Conservation (phyloP, 1,140 invertebrate genomes). For the Elysia chlorotica region DNA sequence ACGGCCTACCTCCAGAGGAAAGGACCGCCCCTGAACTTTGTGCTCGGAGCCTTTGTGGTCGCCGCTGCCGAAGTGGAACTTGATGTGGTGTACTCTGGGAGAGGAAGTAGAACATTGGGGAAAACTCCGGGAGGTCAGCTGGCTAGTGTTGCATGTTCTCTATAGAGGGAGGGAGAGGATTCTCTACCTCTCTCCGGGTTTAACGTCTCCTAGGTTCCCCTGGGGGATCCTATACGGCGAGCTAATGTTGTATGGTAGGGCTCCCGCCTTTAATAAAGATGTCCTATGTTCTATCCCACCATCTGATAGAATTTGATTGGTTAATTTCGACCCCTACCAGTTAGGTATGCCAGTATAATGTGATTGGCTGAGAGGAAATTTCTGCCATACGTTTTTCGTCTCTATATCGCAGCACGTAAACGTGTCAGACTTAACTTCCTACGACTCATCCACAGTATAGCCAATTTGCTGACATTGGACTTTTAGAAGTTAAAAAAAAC, state of each 20-base stretch:
- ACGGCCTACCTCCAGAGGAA: constrained; percentile 37
- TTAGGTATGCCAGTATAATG: too few species aligned
- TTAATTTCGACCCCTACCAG: too few species aligned
- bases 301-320: too few species aligned
- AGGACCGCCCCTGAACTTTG: constrained; percentile 35
- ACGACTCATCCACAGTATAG: too few species aligned
- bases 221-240: neutral
- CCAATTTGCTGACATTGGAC: neutral
- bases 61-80: constrained; percentile 77
- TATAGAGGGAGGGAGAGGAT: neutral
- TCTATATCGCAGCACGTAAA: too few species aligned
- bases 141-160: neutral
- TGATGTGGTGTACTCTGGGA: constrained; percentile 68
- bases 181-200: neutral
- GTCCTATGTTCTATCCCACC: too few species aligned
- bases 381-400: too few species aligned
- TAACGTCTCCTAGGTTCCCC: neutral
- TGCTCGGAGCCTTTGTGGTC: constrained; percentile 43
- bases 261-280: too few species aligned
- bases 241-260: neutral
- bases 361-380: too few species aligned
- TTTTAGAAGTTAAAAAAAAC: neutral
- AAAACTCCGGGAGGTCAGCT: neutral
- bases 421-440: too few species aligned
- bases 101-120: neutral